Conservation (phyloP, 2,888 invertebrate species). For the Notocelia uddmanniana region DNA sequence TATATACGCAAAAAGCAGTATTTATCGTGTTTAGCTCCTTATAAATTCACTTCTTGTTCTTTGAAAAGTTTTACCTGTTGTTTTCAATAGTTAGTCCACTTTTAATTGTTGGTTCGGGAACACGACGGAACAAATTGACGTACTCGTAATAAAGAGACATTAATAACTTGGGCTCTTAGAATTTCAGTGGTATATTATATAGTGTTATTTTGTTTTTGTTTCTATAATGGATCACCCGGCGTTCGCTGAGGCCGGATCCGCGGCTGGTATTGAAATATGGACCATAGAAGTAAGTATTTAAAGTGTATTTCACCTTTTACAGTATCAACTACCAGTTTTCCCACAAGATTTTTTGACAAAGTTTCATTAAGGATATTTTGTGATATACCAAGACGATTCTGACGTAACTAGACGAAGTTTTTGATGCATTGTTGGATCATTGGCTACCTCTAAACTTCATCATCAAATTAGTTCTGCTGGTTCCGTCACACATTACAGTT, state of each 20-base stretch:
- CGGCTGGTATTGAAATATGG: conserved; percentile 91
- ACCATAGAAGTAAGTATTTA: conserved; percentile 89
- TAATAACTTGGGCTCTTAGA: not conserved
- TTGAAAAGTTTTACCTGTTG: not conserved
- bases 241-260: conserved; percentile 89
- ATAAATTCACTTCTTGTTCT: not conserved
- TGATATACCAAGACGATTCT: no score
- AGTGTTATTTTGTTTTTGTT: conserved; percentile 57
- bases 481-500: no score
- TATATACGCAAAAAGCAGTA: not conserved
- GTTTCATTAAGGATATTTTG: no score
- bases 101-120: not conserved
- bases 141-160: not conserved
- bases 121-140: no score
- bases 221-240: conserved; percentile 87
- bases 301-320: not conserved
- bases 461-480: no score
- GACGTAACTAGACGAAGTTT: no score
- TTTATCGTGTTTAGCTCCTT: not conserved
- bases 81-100: not conserved
- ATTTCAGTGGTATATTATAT: not conserved
- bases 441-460: no score
- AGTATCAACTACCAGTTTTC: no score
- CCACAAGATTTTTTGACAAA: no score
- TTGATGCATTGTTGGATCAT: no score